Conservation (phyloP, 2,888 invertebrate species). For the Cheilosia scutellata region DNA sequence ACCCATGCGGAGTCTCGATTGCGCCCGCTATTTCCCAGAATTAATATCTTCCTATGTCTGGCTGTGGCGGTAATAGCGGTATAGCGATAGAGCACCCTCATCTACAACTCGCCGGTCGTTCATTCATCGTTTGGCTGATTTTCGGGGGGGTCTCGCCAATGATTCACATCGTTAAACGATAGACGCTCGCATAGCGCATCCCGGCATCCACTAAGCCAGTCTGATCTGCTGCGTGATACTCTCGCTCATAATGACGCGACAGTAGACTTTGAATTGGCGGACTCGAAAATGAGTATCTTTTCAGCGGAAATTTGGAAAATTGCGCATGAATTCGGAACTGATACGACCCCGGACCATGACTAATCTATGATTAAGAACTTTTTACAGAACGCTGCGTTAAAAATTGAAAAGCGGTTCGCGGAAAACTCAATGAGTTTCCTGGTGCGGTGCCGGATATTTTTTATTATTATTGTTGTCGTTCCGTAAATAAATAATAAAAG, state of each 20-base stretch:
- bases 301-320: slow-evolving; percentile 50
- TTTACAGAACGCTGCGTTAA: neutral
- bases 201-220: too few relatives aligned
- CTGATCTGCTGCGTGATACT: neutral
- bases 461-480: slow-evolving; percentile 5
- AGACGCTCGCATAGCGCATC: slow-evolving; percentile 33
- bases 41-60: slow-evolving; percentile 8
- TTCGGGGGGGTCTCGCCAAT: slow-evolving; percentile 22
- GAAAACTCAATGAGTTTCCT: slow-evolving; percentile 54
- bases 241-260: slow-evolving; percentile 10
- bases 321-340: slow-evolving; percentile 30
- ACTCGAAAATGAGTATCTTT: slow-evolving; percentile 26
- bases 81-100: neutral
- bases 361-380: slow-evolving; percentile 43
- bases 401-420: slow-evolving; percentile 8
- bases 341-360: slow-evolving; percentile 20
- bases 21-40: slow-evolving; percentile 46
- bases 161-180: slow-evolving; percentile 39
- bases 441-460: neutral
- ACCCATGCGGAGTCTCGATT: slow-evolving; percentile 8
- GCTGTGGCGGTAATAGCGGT: neutral
- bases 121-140: slow-evolving; percentile 39
- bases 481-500: slow-evolving; percentile 36
- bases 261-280: neutral
- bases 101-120: slow-evolving; percentile 1